These are phyloP conservation scores for Clarias pachynema DNA, from an alignment of 2,797 vertebrate genomes.

Conservation along the genomic window DNA sequence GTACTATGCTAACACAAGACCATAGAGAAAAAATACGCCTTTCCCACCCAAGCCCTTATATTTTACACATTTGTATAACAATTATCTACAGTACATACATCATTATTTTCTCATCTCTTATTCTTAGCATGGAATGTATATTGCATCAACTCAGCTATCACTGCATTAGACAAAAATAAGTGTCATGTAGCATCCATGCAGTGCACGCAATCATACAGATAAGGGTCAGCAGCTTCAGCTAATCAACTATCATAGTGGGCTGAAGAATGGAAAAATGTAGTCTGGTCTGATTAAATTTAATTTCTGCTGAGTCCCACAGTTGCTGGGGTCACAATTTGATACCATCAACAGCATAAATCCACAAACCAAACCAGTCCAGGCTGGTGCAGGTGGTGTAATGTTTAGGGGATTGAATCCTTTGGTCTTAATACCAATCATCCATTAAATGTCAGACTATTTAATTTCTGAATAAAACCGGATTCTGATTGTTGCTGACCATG, in stretches of 20 bases:
- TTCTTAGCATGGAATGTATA: background rate
- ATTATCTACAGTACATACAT: background rate
- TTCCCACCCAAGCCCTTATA: background rate
- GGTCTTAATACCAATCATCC: background rate
- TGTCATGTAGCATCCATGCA: no score
- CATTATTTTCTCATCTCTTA: background rate
- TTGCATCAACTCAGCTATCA: background rate
- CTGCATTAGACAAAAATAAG: background rate
- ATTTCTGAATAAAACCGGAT: background rate
- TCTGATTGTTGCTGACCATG: background rate
- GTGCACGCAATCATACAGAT: no score
- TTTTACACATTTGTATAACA: background rate
- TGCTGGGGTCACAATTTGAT: background rate
- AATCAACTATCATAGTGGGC: background rate
- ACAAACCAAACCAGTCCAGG: background rate
- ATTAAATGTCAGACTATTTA: background rate
- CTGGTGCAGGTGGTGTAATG: background rate
- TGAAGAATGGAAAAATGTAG: background rate
- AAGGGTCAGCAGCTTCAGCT: no score
- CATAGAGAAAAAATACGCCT: background rate
- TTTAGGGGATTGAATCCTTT: background rate
- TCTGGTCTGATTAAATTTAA: background rate
- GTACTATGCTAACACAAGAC: background rate
- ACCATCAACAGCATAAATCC: background rate
- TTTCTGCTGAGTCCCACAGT: background rate